Conservation (phyloP, 2,113 vertebrate genomes). For the Raja brachyura region DNA sequence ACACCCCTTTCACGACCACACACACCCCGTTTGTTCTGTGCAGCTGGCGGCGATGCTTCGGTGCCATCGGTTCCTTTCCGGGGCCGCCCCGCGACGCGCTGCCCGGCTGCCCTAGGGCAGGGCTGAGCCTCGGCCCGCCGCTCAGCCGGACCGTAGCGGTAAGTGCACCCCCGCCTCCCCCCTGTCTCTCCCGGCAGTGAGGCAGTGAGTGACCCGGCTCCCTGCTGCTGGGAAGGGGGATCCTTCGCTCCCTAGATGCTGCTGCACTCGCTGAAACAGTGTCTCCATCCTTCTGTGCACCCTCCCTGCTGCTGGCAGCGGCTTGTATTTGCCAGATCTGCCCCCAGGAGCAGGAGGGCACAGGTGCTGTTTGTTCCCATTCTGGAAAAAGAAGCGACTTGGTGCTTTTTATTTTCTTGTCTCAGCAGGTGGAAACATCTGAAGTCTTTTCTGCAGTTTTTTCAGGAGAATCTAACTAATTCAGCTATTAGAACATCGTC, state of each 20-base stretch:
- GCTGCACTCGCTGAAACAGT: no score
- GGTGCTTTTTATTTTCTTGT: conserved; percentile 43
- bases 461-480: conserved; percentile 44
- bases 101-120: not conserved
- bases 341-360: no score
- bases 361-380: no score
- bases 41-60: not conserved
- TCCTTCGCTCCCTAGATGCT: no score
- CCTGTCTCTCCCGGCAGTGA: no score
- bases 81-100: not conserved
- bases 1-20: not conserved
- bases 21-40: not conserved
- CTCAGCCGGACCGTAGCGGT: conserved; percentile 31
- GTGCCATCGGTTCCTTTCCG: not conserved
- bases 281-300: no score
- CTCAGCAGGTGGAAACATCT: conserved; percentile 52
- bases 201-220: not conserved
- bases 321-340: not conserved
- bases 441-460: conserved; percentile 45
- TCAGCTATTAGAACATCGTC: conserved; percentile 35
- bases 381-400: not conserved
- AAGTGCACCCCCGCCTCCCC: conserved; percentile 29
- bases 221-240: no score
- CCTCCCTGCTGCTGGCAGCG: not conserved
- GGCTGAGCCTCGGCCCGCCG: no score